phyloP scores from a whole-genome alignment of 2,113 vertebrate species.

The Aleadryas rufinucha region DNA sequence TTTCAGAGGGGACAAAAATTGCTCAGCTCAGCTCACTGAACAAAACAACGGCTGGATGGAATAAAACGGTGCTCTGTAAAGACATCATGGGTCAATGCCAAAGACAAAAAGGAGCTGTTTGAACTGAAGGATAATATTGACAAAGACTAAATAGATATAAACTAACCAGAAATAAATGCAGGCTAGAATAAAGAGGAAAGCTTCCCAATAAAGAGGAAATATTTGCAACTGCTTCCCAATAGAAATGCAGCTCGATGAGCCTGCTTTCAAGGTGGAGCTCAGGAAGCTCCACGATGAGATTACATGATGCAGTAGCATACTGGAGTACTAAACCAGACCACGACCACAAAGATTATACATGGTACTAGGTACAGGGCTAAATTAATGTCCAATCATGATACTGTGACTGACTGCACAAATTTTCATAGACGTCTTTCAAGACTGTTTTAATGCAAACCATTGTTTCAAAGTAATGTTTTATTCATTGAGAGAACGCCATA shows the following conservation, averaged over 20 bases:
- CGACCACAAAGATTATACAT: rapidly evolving
- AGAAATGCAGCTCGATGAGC: not conserved
- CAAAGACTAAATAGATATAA: not conserved
- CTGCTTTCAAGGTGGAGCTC: not conserved
- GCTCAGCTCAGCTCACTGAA: not conserved
- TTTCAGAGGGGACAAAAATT: not conserved
- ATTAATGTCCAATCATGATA: not conserved
- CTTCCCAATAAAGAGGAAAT: not conserved
- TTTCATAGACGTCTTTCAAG: not conserved
- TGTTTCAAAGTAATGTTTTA: not conserved
- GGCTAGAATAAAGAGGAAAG: not conserved
- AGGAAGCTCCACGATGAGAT: not conserved
- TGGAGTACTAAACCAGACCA: not conserved
- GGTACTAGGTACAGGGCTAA: not conserved
- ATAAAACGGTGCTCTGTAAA: not conserved
- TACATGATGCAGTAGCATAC: rapidly evolving
- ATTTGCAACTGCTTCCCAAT: not conserved
- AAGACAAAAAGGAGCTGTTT: not conserved
- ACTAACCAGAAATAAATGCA: not conserved
- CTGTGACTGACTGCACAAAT: not conserved
- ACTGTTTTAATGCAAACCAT: not conserved
- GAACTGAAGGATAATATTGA: not conserved
- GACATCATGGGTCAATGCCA: not conserved
- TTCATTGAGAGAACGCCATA: not conserved
- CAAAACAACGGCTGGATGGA: not conserved